Base-by-base conservation (phyloP, 1,140 invertebrate species). In the Propsilocerus akamusi region DNA sequence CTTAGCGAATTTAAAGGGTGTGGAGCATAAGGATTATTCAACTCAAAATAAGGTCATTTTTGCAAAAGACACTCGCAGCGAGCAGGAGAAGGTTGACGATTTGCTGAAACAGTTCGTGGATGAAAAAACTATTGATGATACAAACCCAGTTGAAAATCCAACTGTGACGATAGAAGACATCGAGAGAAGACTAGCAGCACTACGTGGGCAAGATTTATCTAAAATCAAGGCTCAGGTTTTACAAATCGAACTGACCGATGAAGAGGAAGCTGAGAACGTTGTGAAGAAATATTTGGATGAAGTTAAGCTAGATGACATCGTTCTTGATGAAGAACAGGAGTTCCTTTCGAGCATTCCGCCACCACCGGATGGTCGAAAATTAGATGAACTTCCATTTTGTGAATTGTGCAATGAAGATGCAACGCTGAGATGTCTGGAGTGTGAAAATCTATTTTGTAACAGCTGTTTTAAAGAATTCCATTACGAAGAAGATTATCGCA, bases 391-490 rank as follows among this genome's bases (percentile, higher is more conserved):
- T 5, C 80, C 81, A 32, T 86, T 81, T 72, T 86, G 83, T 66
- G 75, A 75, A 56, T 75, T 86, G 37, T 86, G 83, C 57, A 81
- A 84, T 62, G 76, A 81, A 59, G 80, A 85, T 71, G 82, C 81
- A 4, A 68, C 56, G 12, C 65, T 77, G 49, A 68, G 76, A 26
- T 86, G 83, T 60, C 60, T 72, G 30, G 80, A 76, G 53, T 86
- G 83, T 64, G 73, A 75, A 56, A 82, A 85, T 62, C 63, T 85
- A 1, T 86, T 81, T 57, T 86, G 82, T 63, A 65, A 65, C 6
- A 60, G 66, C 52, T 86, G 83, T 59, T 83, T 75, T 56, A 67
- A 56, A 20, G 71, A 74, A 58, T 67, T 64, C 22, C 72, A 74
- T 53, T 64, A 68, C 25, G 60, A 60, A 28, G 62, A 65, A 52